Evolutionary conservation across 2,888 invertebrate species (phyloP), one percentile per base, ranked within the genome.

Genomic region (Neria commutata): DNA sequence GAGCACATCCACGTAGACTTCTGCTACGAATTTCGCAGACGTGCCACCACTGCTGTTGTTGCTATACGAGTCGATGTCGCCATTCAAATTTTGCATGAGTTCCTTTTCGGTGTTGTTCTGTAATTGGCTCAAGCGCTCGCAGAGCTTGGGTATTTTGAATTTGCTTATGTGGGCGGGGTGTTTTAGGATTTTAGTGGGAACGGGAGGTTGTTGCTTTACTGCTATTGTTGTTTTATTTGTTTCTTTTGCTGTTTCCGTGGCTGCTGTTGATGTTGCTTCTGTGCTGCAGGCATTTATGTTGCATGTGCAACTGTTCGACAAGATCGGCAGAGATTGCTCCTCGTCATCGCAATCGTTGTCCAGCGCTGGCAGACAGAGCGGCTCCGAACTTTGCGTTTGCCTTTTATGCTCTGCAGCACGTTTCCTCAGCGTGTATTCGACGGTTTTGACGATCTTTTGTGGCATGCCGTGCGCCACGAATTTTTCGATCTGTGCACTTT

Each of bases 401-500:
- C 55, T 48, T 24, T 55, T 37, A 19, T 56, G 47, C 26, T 62
- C 65, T 24, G 59, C 67, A 6, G 66, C 73, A 29, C 79, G 75
- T 62, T 80, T 79, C 58, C 70, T 70, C 56, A 81, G 68, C 26
- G 78, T 77, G 50, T 74, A 70, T 62, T 74, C 72, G 23, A 81
- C 75, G 29, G 74, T 74, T 65, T 71, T 74, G 24, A 81, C 73
- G 34, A 81, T 71, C 68, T 80, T 81, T 16, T 73, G 69, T 17
- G 81, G 81, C 79, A 81, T 79, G 45, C 81, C 81, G 62, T 74
- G 68, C 62, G 78, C 77, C 59, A 76, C 71, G 58, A 74, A 75
- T 64, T 74, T 71, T 64, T 81, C 78, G 67, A 81, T 80, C 70
- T 80, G 78, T 67, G 74, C 73, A 69, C 71, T 77, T 68, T 77